Percentiles rank a stretch among this genome's conserved stretches.
These are phyloP conservation scores for Platyura marginata DNA, from an alignment of 1,140 invertebrate species.

Conservation along the genomic window DNA sequence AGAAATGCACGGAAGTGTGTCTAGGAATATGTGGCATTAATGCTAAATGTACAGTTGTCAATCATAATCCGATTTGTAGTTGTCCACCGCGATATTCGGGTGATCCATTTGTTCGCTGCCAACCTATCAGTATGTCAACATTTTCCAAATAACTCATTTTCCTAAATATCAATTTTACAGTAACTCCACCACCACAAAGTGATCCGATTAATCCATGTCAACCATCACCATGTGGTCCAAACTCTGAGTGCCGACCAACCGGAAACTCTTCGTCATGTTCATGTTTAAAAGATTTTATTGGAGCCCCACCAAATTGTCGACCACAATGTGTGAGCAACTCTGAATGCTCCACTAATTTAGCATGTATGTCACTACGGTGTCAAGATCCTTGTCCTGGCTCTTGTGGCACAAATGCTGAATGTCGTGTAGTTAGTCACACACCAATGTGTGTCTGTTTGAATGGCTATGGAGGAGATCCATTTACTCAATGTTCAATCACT, in stretches of 20 bases:
- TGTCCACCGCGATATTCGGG: constrained; percentile 61
- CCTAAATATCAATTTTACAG: constrained; percentile 23
- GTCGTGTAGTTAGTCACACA: constrained; percentile 55
- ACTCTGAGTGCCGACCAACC: constrained; percentile 43
- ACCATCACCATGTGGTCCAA: constrained; percentile 47
- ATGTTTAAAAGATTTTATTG: constrained; percentile 43
- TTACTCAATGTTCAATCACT: constrained; percentile 50
- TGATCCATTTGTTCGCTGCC: constrained; percentile 55
- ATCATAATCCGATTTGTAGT: constrained; percentile 68
- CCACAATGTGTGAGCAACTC: constrained; percentile 58
- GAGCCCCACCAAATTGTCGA: constrained; percentile 47
- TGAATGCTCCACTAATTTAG: constrained; percentile 46
- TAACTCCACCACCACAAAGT: constrained; percentile 35
- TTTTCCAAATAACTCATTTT: not conserved
- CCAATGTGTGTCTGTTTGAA: constrained; percentile 52
- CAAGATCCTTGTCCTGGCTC: constrained; percentile 53
- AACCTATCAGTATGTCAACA: constrained; percentile 21
- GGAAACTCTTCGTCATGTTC: constrained; percentile 49
- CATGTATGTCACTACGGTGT: constrained; percentile 56
- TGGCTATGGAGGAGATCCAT: constrained; percentile 63
- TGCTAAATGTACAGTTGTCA: constrained; percentile 60
- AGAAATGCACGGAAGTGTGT: constrained; percentile 73
- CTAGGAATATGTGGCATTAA: constrained; percentile 52
- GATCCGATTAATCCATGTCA: constrained; percentile 50
- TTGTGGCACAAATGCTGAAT: constrained; percentile 55